Base-by-base conservation (phyloP, 2,113 vertebrate genomes). In the Lepidothrix coronata region DNA sequence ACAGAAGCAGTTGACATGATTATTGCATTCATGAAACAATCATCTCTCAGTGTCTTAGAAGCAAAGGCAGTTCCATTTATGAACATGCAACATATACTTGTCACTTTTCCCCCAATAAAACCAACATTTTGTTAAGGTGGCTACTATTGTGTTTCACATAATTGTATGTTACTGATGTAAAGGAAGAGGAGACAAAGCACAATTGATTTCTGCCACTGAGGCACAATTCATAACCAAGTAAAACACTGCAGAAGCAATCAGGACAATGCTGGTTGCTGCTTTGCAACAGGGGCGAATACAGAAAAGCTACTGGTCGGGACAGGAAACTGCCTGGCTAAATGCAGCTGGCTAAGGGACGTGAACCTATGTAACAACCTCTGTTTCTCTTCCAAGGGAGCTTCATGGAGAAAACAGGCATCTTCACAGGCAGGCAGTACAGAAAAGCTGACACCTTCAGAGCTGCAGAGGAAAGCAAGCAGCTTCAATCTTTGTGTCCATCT, bases 401-500 rank as follows among this genome's bases (percentile, higher is more conserved):
- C 65, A 55, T 33, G 58, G 30, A 66, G 54, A 65, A 70, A 93
- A 82, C 31, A 54, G 43, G 27, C 70, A 19, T 16, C 23, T 78
- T 46, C 55, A 24, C 20, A 30, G 65, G 28, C 57, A 33, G 35
- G 75, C n/a, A 3, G 0, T 31, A n/a, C 4, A 35, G 63, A 51
- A 67, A 31, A 84, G 12, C 65, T 22, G 46, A 51, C 20, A 25
- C 21, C 25, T 33, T 55, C 33, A 5, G 41, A 31, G 74, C 30
- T 44, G 11, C 22, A 43, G 13, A 12, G 31, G 24, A 44, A 37
- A 58, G 19, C 4, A 27, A 33, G 28, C 22, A 31, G 51, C 51
- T 46, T 31, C 13, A 5, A 3, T 11, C 49, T 7, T 3, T 1
- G 7, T 1, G 8, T 16, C 46, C 63, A 27, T 12, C 58, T 54